phyloP scores from a whole-genome alignment of 2,888 invertebrate genomes.

The Drosophila acutilabella region DNA sequence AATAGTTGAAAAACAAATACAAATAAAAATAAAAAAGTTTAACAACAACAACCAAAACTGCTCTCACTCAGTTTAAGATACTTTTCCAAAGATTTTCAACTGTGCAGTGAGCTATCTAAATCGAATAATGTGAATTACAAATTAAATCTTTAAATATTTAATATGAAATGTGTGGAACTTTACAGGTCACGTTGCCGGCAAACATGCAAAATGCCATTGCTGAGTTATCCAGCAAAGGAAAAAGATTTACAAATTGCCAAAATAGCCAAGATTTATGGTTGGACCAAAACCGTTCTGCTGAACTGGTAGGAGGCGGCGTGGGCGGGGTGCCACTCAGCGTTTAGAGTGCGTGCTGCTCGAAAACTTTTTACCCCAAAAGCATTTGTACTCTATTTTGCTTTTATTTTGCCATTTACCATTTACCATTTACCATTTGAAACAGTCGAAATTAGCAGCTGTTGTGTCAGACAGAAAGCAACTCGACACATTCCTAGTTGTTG shows the following conservation, averaged over 20 bases:
- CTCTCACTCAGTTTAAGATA: too few relatives aligned
- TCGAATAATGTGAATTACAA: slow-evolving; percentile 26
- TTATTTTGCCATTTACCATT: slow-evolving; percentile 28
- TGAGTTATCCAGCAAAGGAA: slow-evolving; percentile 4
- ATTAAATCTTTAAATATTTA: slow-evolving; percentile 56
- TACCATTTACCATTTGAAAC: slow-evolving; percentile 9
- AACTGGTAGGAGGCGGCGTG: background rate
- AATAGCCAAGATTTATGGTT: slow-evolving; percentile 66
- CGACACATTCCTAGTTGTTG: slow-evolving; percentile 22
- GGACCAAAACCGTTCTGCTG: slow-evolving; percentile 16
- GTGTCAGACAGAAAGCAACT: slow-evolving; percentile 34
- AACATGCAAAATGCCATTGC: slow-evolving; percentile 27
- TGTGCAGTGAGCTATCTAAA: background rate
- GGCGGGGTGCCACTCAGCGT: slow-evolving; percentile 16
- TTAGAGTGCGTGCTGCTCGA: slow-evolving; percentile 45
- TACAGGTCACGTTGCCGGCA: slow-evolving; percentile 35
- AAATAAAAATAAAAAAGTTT: background rate
- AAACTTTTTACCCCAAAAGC: slow-evolving; percentile 44
- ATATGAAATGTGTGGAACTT: slow-evolving; percentile 42
- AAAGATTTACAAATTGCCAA: slow-evolving; percentile 66
- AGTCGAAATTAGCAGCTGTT: slow-evolving; percentile 54
- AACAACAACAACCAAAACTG: background rate
- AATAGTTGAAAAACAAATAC: background rate
- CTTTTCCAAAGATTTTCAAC: too few relatives aligned
- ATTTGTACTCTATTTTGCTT: slow-evolving; percentile 31